Percentiles rank a stretch among this genome's conserved stretches.
Evolutionary conservation across 2,113 vertebrate species (phyloP).

Genomic region (Lycaon pictus): DNA sequence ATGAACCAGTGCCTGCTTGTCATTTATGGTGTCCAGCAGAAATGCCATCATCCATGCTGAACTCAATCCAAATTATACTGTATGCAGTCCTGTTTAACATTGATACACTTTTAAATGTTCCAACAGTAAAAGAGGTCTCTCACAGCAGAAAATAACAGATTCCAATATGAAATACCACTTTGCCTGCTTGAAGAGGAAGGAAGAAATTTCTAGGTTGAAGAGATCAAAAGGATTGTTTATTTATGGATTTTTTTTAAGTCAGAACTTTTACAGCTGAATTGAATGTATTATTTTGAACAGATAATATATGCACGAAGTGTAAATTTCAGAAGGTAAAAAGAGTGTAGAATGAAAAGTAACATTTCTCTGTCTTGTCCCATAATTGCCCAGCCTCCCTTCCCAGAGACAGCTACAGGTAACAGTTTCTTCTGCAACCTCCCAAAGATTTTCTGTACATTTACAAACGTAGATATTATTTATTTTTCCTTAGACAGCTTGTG

Average conservation of each 20-base stretch:
- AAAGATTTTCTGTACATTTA: background rate
- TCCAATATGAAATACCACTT: background rate
- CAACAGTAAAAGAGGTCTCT: background rate
- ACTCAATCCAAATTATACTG: background rate
- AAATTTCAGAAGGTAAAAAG: background rate
- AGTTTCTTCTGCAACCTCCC: background rate
- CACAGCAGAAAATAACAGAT: background rate
- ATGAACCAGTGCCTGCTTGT: background rate
- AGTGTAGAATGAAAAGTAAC: background rate
- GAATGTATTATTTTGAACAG: slow-evolving; percentile 1
- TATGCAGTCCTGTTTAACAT: background rate
- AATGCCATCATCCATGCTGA: background rate
- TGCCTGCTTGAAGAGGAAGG: background rate
- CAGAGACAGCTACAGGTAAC: background rate
- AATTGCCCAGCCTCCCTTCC: background rate
- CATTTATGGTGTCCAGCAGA: background rate
- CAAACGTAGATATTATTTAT: background rate
- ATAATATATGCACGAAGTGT: background rate
- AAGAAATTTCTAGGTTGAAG: background rate
- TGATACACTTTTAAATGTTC: slow-evolving; percentile 3
- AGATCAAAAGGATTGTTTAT: background rate
- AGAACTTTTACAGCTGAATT: background rate
- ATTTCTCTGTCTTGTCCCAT: background rate
- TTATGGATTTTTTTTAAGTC: background rate
- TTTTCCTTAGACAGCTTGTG: background rate